Base-by-base conservation (phyloP, 2,113 vertebrate species). In the Gila orcuttii region DNA sequence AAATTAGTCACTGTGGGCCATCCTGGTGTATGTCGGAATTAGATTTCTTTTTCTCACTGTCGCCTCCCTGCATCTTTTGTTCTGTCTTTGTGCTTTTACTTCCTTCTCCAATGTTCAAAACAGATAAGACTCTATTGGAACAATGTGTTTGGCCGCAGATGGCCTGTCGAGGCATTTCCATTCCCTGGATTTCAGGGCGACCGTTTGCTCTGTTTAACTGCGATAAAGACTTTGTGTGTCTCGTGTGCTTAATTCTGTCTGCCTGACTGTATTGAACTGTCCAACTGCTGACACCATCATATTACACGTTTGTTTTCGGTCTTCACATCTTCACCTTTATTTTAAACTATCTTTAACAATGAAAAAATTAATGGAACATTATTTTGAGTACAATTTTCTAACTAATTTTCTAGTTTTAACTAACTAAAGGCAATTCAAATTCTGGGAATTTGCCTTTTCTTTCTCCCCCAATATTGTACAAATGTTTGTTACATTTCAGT, bases 91-190 rank as follows among this genome's bases (percentile, higher is more conserved):
- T 33, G 17, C 17, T 33, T 52, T 42, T 59, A 45, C 59, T 17
- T 80, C 11, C 15, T 33, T 28, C 12, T 11, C 4, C 23, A 83
- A 42, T 83, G 81, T 71, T 83, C 4, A 9, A 55, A 13, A 39
- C 31, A 57, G 28, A 82, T 78, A 78, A 78, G 52, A 78, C 2
- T 33, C 60, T 69, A 6, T 52, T 82, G 23, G 47, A 59, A 52
- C 12, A 57, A 50, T 50, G 45, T 31, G 45, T 69, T 55, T 59
- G n/a, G 39, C 59, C 64, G 69, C 80, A 68, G 80, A 82, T 55
- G 80, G 64, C 21, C 17, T 55, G 62, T 69, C 64, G 62, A 52
- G 62, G 45, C 79, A 23, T 82, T 82, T 68, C 23, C 45, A 6
- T 36, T 23, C 4, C 17, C 28, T 36, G 64, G 59, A 66, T 81